Conservation (phyloP, 2,888 invertebrate species). For the Enchytraeus crypticus region DNA sequence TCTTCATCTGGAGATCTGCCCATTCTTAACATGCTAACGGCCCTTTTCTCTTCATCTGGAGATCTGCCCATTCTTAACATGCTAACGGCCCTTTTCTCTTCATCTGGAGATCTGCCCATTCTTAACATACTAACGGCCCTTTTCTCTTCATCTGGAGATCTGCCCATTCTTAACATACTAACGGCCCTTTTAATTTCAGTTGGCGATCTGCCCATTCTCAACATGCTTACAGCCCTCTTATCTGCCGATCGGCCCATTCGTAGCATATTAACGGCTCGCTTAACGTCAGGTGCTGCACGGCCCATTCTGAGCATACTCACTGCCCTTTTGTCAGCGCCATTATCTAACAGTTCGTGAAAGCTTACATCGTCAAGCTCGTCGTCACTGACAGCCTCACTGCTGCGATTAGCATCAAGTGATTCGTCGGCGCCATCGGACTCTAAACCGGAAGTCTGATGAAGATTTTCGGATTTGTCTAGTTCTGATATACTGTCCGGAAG, state of each 20-base stretch:
- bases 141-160: background rate
- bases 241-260: constrained; percentile 5
- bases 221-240: constrained; percentile 2
- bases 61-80: constrained; percentile 8
- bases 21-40: constrained; percentile 12
- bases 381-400: too few relatives aligned
- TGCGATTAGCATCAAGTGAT: too few relatives aligned
- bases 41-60: background rate
- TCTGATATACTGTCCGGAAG: too few relatives aligned
- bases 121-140: constrained; percentile 8
- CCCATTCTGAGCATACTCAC: constrained; percentile 11
- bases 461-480: too few relatives aligned
- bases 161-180: constrained; percentile 11
- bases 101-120: constrained; percentile 3
- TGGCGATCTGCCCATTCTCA: constrained; percentile 3
- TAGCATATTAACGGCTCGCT: constrained; percentile 12
- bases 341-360: background rate
- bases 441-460: too few relatives aligned
- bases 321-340: constrained; percentile 5
- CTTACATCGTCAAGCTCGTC: too few relatives aligned
- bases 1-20: constrained; percentile 1
- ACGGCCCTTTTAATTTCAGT: constrained; percentile 8
- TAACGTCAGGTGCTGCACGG: background rate
- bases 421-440: too few relatives aligned
- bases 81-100: constrained; percentile 11